Percentiles rank a stretch among this genome's conserved stretches.
These are phyloP conservation scores for Hirtodrosophila histrioides DNA, from an alignment of 2,888 invertebrate genomes.

Conservation along the genomic window DNA sequence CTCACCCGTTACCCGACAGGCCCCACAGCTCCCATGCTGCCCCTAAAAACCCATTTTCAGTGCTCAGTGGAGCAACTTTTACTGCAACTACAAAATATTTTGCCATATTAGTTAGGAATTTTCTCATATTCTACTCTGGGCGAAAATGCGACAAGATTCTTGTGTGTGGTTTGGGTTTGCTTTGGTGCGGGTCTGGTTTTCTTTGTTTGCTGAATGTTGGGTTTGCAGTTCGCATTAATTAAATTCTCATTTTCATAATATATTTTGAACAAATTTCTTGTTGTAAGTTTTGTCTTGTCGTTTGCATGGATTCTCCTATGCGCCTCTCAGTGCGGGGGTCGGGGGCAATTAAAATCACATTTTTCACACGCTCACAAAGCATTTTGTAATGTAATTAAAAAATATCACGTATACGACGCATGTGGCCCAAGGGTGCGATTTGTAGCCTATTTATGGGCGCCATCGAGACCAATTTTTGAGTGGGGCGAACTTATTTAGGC, in stretches of 20 bases:
- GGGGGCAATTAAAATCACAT: constrained; percentile 64
- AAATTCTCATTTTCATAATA: constrained; percentile 55
- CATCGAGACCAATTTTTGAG: constrained; percentile 47
- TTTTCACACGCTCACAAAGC: constrained; percentile 53
- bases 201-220: constrained; percentile 19
- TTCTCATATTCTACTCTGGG: constrained; percentile 20
- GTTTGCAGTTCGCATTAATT: constrained; percentile 54
- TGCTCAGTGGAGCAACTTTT: constrained; percentile 38
- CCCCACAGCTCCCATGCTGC: too few relatives aligned
- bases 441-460: constrained; percentile 65
- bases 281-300: constrained; percentile 24
- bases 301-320: constrained; percentile 21
- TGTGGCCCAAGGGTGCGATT: constrained; percentile 69
- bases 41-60: background rate
- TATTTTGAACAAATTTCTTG: constrained; percentile 23
- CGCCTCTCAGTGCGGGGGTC: constrained; percentile 1
- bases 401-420: constrained; percentile 75
- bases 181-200: constrained; percentile 15
- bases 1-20: background rate
- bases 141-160: constrained; percentile 2
- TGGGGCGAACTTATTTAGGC: constrained; percentile 36
- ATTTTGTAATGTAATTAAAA: constrained; percentile 70
- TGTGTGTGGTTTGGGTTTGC: constrained; percentile 11
- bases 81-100: constrained; percentile 66
- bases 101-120: constrained; percentile 53